phyloP scores from a whole-genome alignment of 2,113 vertebrate genomes.

The Peromyscus polionotus region DNA sequence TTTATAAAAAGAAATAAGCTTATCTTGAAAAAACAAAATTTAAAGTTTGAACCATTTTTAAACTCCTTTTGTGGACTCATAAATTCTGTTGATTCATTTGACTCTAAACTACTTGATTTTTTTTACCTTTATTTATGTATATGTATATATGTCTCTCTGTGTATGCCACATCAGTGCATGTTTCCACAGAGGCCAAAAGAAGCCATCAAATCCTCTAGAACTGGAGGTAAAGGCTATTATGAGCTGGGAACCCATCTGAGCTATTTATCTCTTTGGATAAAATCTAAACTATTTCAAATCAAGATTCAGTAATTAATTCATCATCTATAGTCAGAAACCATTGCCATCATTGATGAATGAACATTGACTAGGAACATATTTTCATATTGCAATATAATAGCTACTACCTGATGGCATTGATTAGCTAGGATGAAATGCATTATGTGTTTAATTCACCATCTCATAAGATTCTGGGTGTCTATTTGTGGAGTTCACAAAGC shows the following conservation, averaged over 20 bases:
- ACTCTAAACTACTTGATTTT: neutral
- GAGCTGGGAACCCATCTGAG: neutral
- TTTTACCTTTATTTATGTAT: neutral
- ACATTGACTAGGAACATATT: conserved; percentile 31
- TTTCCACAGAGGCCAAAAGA: neutral
- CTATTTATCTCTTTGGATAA: neutral
- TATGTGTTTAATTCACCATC: neutral
- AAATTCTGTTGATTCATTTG: neutral
- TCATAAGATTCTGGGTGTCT: neutral
- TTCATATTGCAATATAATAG: neutral
- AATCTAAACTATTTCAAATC: neutral
- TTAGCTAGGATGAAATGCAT: conserved; percentile 1
- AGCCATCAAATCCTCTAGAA: neutral
- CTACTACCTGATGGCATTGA: neutral
- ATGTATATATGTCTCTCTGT: neutral
- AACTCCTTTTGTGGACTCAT: neutral
- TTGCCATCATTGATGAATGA: neutral
- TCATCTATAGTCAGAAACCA: neutral
- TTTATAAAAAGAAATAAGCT: conserved; percentile 13
- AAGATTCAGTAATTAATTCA: neutral
- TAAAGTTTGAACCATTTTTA: neutral
- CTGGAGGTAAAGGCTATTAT: neutral
- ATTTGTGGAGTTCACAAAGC: neutral
- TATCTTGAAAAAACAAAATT: neutral
- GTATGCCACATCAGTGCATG: neutral